These are phyloP conservation scores for Micoletzkya japonica DNA, from an alignment of 2,888 invertebrate genomes.

Conservation along the genomic window DNA sequence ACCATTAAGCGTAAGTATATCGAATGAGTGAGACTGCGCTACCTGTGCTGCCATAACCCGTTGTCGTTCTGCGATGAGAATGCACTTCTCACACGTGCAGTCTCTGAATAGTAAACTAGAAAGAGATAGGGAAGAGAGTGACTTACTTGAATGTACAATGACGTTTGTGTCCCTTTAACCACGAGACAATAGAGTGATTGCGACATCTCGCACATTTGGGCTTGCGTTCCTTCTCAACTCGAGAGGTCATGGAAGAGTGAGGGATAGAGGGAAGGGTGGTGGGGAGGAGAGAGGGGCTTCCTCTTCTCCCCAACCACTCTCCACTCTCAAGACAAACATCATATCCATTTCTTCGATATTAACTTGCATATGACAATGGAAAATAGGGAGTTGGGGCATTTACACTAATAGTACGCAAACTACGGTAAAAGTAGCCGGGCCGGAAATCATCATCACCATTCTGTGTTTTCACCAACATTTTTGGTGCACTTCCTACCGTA, in stretches of 20 bases:
- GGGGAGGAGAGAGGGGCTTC: background rate
- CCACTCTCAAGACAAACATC: too few relatives aligned
- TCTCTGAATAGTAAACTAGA: conserved; percentile 73
- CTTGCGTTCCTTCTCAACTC: conserved; percentile 46
- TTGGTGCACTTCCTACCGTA: too few relatives aligned
- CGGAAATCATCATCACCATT: too few relatives aligned
- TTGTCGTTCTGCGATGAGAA: conserved; percentile 93
- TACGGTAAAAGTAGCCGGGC: too few relatives aligned
- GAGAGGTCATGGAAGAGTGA: conserved; percentile 24
- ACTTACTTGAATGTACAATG: conserved; percentile 83
- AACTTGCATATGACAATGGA: too few relatives aligned
- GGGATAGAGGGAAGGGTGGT: conserved; percentile 1
- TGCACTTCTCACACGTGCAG: conserved; percentile 96
- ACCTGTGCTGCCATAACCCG: conserved; percentile 94
- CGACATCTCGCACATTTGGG: conserved; percentile 72
- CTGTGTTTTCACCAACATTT: too few relatives aligned
- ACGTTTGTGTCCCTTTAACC: conserved; percentile 79
- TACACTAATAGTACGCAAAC: too few relatives aligned
- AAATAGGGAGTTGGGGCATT: too few relatives aligned
- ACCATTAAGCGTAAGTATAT: background rate
- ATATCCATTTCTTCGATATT: too few relatives aligned
- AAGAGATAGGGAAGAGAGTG: background rate
- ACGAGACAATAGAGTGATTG: conserved; percentile 95
- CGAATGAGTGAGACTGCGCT: background rate
- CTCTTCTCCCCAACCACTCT: too few relatives aligned